Base-by-base conservation (phyloP, 2,888 invertebrate species). In the Tanypteryx hageni region DNA sequence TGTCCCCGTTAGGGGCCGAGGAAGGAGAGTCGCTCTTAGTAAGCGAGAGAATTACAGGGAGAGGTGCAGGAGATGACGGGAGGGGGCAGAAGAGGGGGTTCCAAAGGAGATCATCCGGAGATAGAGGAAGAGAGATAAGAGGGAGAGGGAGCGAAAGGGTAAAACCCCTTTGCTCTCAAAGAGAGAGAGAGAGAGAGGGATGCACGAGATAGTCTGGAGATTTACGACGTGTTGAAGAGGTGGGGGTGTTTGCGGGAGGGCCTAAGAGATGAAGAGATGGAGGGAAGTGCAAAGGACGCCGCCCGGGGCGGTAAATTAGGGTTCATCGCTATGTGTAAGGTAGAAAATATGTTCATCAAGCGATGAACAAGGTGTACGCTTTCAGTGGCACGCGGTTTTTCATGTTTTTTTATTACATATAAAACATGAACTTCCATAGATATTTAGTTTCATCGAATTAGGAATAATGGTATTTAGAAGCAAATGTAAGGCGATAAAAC, bases 141-240 rank as follows among this genome's bases (percentile, higher is more conserved):
- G n/a, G n/a, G 44, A 44, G 44, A 44, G 44, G 5, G 1, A 44
- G 44, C 44, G 44, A 44, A 44, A 44, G 44, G 44, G 44, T 44
- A 44, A 44, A 44, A 44, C 44, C 44, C 44, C 44, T 5, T 44
- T 44, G 1, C 5, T 1, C 44, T 44, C 44, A 3, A 1, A 44
- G 5, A 44, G 44, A 44, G 44, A 44, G 44, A 44, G 44, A 44
- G 44, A 44, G 68, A 22, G 68, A n/a, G 76, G 4, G 11, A 7
- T 11, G 76, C 4, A 76, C 13, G 76, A 76, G 76, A 27, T 7
- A 22, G 22, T 27, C 76, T 76, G 76, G 76, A 76, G 76, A 76
- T 76, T 76, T 76, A 76, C 76, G 76, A 76, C 76, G 76, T 76
- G 76, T 76, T 76, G 76, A 76, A 76, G 76, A 27, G 76, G 76